phyloP scores from a whole-genome alignment of 2,888 invertebrate species.

The Chrysina gloriosa region DNA sequence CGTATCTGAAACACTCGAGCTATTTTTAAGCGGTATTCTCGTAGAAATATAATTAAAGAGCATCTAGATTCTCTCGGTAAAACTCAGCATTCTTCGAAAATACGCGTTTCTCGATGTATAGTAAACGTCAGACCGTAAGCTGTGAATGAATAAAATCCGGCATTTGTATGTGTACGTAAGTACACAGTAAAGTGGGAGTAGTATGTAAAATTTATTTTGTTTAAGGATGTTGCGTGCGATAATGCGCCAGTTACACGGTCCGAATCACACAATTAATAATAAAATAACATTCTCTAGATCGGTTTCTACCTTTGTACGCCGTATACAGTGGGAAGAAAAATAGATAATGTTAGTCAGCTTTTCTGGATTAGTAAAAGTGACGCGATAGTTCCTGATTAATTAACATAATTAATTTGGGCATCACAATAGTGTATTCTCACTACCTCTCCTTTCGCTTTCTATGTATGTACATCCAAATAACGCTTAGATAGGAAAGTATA shows the following conservation, averaged over 20 bases:
- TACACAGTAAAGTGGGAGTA: not conserved
- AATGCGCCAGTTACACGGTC: slow-evolving; percentile 11
- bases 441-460: slow-evolving; percentile 2
- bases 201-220: slow-evolving; percentile 4
- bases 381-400: slow-evolving; percentile 5
- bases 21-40: slow-evolving; percentile 19
- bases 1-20: slow-evolving; percentile 18
- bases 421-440: slow-evolving; percentile 12
- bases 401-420: slow-evolving; percentile 4
- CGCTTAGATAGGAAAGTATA: too few relatives aligned
- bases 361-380: slow-evolving; percentile 21
- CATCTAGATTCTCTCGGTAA: slow-evolving; percentile 1
- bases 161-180: not conserved
- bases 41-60: slow-evolving; percentile 13
- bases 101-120: not conserved
- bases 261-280: slow-evolving; percentile 28
- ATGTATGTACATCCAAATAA: not conserved
- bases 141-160: slow-evolving; percentile 9
- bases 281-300: too few relatives aligned
- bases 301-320: not conserved
- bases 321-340: slow-evolving; percentile 16
- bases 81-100: not conserved
- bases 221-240: slow-evolving; percentile 12
- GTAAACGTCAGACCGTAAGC: not conserved
- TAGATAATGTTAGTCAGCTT: not conserved